These are phyloP conservation scores for Tiliqua scincoides DNA, from an alignment of 2,113 vertebrate species.

Conservation along the genomic window DNA sequence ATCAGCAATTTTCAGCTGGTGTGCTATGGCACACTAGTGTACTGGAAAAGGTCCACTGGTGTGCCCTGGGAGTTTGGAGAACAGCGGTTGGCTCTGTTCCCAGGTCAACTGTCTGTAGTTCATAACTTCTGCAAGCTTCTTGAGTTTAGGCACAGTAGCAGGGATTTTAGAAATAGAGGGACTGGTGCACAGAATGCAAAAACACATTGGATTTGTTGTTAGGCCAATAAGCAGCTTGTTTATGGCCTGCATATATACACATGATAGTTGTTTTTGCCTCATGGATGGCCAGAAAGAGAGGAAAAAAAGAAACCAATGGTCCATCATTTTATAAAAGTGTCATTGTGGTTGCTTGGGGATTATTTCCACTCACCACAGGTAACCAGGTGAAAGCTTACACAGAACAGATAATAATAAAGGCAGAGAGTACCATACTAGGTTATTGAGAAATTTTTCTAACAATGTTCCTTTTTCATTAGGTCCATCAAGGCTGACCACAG, in stretches of 20 bases:
- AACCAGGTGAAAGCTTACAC: background rate
- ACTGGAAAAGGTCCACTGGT: no score
- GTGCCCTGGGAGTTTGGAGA: no score
- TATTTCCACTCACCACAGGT: background rate
- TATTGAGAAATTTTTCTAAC: background rate
- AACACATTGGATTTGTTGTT: background rate
- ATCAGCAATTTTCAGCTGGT: no score
- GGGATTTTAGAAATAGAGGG: no score
- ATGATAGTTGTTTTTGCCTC: background rate
- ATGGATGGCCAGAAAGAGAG: background rate
- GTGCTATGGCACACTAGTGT: no score
- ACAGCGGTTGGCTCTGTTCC: no score
- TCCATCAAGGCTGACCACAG: background rate
- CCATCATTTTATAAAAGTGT: background rate
- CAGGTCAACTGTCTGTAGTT: no score
- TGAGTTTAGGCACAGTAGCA: no score
- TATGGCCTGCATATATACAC: no score
- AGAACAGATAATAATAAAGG: background rate
- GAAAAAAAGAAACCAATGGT: background rate
- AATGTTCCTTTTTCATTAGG: slow-evolving; percentile 3
- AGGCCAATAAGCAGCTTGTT: no score
- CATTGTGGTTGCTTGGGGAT: background rate
- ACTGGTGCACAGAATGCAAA: background rate
- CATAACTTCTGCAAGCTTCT: no score
- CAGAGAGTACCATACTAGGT: no score